Percentiles rank a stretch among this genome's conserved stretches.
Evolutionary conservation across 2,888 invertebrate species (phyloP).

Genomic region (Trichacis sp.): DNA sequence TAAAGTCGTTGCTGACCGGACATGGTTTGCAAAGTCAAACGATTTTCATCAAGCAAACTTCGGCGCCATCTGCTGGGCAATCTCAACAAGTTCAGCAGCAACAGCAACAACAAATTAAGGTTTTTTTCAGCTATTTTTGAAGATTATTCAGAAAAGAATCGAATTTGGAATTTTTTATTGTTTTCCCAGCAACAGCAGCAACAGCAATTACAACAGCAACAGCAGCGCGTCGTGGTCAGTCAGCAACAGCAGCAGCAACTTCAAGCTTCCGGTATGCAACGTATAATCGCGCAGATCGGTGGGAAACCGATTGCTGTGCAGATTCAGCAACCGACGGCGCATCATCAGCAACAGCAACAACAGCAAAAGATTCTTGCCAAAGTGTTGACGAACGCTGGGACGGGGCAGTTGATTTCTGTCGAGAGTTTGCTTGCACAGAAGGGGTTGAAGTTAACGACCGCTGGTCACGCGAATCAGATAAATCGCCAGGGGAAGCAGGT

Average conservation of each 20-base stretch:
- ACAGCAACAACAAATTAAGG: conserved; percentile 69
- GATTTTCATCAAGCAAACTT: conserved; percentile 65
- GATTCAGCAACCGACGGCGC: conserved; percentile 70
- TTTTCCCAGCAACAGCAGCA: conserved; percentile 54
- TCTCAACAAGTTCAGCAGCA: conserved; percentile 67
- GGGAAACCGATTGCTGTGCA: conserved; percentile 69
- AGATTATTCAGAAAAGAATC: too few species aligned
- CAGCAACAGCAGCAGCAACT: conserved; percentile 66
- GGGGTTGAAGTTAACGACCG: conserved; percentile 62
- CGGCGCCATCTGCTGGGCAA: conserved; percentile 55
- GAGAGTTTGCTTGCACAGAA: conserved; percentile 73
- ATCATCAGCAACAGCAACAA: conserved; percentile 69
- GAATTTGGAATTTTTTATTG: conserved; percentile 39
- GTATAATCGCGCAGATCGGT: conserved; percentile 66
- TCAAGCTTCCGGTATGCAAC: conserved; percentile 63
- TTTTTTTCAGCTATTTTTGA: too few species aligned
- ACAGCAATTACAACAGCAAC: conserved; percentile 38
- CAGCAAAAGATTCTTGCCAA: conserved; percentile 76
- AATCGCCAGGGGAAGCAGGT: conserved; percentile 65
- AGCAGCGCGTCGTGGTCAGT: conserved; percentile 51
- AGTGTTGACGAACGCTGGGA: conserved; percentile 78
- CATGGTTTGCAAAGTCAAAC: conserved; percentile 67
- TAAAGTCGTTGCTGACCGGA: conserved; percentile 64
- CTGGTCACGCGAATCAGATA: conserved; percentile 58
- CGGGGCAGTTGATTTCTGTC: conserved; percentile 73